Evolutionary conservation across 2,888 invertebrate genomes (phyloP).

Genomic region (Lymantria monacha): DNA sequence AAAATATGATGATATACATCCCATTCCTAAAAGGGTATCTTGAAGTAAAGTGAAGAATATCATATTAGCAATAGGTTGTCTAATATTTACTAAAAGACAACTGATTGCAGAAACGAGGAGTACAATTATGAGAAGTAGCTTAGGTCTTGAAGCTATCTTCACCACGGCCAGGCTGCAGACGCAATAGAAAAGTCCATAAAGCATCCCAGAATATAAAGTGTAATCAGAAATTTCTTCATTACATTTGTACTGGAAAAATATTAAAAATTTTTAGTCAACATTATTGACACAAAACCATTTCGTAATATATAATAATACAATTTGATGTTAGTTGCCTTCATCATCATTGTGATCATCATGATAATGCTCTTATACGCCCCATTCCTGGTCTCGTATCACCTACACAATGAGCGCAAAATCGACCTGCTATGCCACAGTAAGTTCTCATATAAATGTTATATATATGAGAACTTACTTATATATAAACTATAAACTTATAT

Average conservation of each 20-base stretch:
- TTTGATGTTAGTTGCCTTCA: background rate
- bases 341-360: too few species aligned
- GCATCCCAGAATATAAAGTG: conserved; percentile 82
- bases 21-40: conserved; percentile 42
- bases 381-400: too few species aligned
- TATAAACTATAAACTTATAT: too few species aligned
- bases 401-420: too few species aligned
- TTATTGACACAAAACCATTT: background rate
- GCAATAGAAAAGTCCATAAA: conserved; percentile 81
- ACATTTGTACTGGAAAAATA: conserved; percentile 35
- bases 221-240: conserved; percentile 69
- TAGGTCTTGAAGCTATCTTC: conserved; percentile 72
- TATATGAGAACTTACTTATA: too few species aligned
- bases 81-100: conserved; percentile 73
- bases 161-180: conserved; percentile 69
- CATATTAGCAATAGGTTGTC: conserved; percentile 44
- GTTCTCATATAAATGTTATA: too few species aligned
- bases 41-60: conserved; percentile 52
- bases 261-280: background rate
- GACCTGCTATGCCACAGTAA: too few species aligned
- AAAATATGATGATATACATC: conserved; percentile 49
- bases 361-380: too few species aligned
- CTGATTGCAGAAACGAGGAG: conserved; percentile 75
- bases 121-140: conserved; percentile 62
- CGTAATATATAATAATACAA: background rate